Percentiles rank a stretch among this genome's conserved stretches.
phyloP scores from a whole-genome alignment of 2,113 vertebrate genomes.

The Centropristis striata region DNA sequence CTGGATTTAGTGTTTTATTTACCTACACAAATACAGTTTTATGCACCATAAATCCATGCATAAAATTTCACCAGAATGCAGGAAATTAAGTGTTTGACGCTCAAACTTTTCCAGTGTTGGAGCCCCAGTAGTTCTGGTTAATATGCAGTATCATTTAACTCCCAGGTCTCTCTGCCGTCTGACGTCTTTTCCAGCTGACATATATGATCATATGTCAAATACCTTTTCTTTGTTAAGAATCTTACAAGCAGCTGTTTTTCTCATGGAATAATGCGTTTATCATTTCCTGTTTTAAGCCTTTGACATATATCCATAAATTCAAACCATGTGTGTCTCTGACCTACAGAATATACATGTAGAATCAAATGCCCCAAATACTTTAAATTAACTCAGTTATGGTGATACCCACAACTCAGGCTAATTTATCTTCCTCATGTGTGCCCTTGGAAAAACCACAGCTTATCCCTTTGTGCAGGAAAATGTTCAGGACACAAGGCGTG shows the following conservation, averaged over 20 bases:
- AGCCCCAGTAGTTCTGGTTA: too few relatives aligned
- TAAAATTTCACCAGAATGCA: too few relatives aligned
- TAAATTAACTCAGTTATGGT: slow-evolving; percentile 32
- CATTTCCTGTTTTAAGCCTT: slow-evolving; percentile 11
- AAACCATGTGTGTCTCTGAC: slow-evolving; percentile 41
- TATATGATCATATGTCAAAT: slow-evolving; percentile 6
- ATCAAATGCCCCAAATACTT: slow-evolving; percentile 26
- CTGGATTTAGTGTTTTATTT: too few relatives aligned
- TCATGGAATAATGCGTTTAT: neutral
- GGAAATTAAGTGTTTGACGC: too few relatives aligned
- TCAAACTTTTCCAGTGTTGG: too few relatives aligned
- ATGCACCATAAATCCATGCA: too few relatives aligned
- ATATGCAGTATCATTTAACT: neutral
- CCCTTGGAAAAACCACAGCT: slow-evolving; percentile 57
- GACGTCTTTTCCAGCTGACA: slow-evolving; percentile 1
- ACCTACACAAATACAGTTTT: too few relatives aligned
- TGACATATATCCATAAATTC: slow-evolving; percentile 6
- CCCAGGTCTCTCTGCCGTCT: neutral
- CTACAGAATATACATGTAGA: neutral
- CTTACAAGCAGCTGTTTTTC: slow-evolving; percentile 21
- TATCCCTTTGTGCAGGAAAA: slow-evolving; percentile 55
- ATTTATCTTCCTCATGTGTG: slow-evolving; percentile 59
- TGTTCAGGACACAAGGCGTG: slow-evolving; percentile 47
- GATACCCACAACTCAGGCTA: neutral
- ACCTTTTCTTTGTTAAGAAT: neutral